Evolutionary conservation across 2,797 vertebrate species (phyloP), one percentile per base, ranked within the genome.

Genomic region (Buphagus erythrorhynchus): DNA sequence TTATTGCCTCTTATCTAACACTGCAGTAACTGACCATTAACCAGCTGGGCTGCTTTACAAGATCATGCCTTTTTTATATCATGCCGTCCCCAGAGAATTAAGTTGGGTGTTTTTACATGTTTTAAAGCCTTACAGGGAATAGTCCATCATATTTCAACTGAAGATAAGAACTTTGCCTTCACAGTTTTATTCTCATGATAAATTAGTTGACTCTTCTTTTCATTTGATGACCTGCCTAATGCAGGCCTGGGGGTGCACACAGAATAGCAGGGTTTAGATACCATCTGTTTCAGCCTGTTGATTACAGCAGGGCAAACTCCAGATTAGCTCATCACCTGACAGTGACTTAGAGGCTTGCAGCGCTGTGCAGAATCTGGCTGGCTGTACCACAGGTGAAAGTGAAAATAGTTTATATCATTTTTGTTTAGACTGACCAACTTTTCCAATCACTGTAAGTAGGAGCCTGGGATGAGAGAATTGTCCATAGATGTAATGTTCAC

Each of bases 211-310:
- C 69, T 83, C 52, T 52, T 78, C 43, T 86, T 61, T 88, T 83
- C 31, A 21, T 94, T 80, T 86, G 79, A 86, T 69, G 59, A 45
- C 71, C 71, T 84, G 76, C 51, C 65, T 80, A 63, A 57, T 36
- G 63, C 2, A 3, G 52, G 72, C 71, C 74, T 51, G 31, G 78
- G 45, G 85, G 40, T 75, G 55, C 62, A 24, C 0, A 0, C 54
- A 65, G 82, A 71, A 13, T 26, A 77, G 31, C 82, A 75, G 87
- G 65, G 61, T 78, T 65, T 80, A 59, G 86, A 75, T 61, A 66
- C 80, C 65, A 68, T 93, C 94, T 95, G 58, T 49, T 88, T 65
- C 79, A 95, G 76, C 68, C 72, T 77, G 13, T 68, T 80, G 76
- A 87, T 86, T 93, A 80, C 71, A 92, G 72, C 87, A 86, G 57